phyloP scores from a whole-genome alignment of 2,888 invertebrate species.

The Phragmatobia fuliginosa region DNA sequence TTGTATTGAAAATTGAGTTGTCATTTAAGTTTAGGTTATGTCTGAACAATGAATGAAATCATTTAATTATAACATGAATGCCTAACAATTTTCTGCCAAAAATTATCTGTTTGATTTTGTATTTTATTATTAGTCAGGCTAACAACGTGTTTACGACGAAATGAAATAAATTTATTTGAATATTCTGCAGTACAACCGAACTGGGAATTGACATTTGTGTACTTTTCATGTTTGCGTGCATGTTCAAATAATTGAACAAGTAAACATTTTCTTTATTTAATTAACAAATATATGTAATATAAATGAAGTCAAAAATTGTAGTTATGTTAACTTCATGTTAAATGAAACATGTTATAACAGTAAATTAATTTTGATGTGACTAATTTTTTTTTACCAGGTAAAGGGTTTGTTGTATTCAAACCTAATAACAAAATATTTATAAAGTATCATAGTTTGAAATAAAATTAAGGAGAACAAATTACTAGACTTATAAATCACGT shows the following conservation, averaged over 20 bases:
- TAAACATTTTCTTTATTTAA: background rate
- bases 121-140: background rate
- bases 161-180: background rate
- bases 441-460: no score
- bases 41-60: background rate
- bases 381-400: no score
- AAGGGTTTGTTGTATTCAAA: no score
- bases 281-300: background rate
- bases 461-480: no score
- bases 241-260: background rate
- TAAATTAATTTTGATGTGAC: no score
- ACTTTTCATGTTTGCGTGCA: background rate
- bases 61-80: background rate
- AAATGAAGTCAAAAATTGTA: background rate
- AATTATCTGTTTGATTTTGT: background rate
- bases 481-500: no score
- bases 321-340: background rate
- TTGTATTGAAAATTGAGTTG: background rate
- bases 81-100: background rate
- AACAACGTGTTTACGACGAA: background rate
- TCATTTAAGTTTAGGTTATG: no score
- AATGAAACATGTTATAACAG: background rate
- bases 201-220: background rate
- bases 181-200: background rate
- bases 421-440: no score